Evolutionary conservation across 2,888 invertebrate genomes (phyloP), one percentile per base, ranked within the genome.

Genomic region (Mythimna impura): DNA sequence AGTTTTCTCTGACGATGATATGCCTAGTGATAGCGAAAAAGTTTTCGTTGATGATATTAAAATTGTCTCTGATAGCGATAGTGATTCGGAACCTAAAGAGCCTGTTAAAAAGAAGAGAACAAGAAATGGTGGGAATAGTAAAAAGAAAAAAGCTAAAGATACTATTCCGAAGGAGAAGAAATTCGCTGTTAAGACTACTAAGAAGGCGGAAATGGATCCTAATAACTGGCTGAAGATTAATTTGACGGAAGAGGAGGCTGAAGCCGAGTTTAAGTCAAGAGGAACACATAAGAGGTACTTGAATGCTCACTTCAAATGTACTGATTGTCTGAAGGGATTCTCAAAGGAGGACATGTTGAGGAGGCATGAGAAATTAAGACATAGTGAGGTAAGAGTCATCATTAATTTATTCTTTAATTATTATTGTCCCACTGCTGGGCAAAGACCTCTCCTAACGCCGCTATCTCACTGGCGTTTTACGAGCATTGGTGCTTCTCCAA

Each of bases 271-370:
- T 78, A 88, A 88, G 57, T 87, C 86, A 0, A 90, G 88, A 69
- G 90, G 90, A 0, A 86, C 90, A 3, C 89, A 92, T 71, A 86
- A 89, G 9, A 92, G 92, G 72, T 95, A 92, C 85, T 70, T 89
- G 55, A 86, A 90, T 2, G 93, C 94, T 0, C 85, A 89, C 5
- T 93, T 86, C 68, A 94, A 94, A 83, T 95, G 95, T 78, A 87
- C 86, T n/a, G 90, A 93, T 74, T 95, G 95, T 75, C 91, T 91
- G 10, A 95, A 93, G 85, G 92, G 94, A 2, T 95, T 94, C 80
- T 93, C 94, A 0, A 94, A 93, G 55, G 90, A 91, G 54, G 92
- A 94, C 62, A 95, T 94, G 91, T 82, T 94, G 66, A 90, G 90
- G 71, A 86, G 95, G n/a, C 94, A 95, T 80, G 85, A 83, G 8